A percentile compares a stretch with the other conserved stretches of the same genome.
phyloP scores from a whole-genome alignment of 2,888 invertebrate species.

The Zeuzera pyrina region DNA sequence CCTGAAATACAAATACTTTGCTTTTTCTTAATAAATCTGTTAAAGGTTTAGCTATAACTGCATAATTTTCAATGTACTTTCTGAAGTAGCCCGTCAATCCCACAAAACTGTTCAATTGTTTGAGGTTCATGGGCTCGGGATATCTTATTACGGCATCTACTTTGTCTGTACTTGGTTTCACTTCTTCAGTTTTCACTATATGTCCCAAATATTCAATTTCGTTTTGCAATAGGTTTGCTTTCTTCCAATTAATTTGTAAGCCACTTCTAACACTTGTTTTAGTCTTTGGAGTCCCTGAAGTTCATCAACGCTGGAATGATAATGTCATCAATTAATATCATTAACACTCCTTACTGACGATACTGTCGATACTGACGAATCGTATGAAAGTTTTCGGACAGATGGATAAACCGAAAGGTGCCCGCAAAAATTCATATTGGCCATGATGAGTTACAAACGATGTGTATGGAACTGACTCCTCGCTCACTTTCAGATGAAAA shows the following conservation, averaged over 20 bases:
- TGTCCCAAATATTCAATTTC: not conserved
- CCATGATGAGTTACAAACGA: not conserved
- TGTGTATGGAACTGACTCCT: not conserved
- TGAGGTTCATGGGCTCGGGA: not conserved
- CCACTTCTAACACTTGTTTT: constrained; percentile 5
- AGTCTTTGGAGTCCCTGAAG: not conserved
- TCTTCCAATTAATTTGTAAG: constrained; percentile 4
- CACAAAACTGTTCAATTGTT: not conserved
- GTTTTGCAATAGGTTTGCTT: not conserved
- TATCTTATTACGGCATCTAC: not conserved
- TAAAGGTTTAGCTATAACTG: not conserved
- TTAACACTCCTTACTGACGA: not conserved
- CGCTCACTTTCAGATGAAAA: not conserved
- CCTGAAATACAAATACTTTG: not conserved
- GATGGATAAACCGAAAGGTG: not conserved
- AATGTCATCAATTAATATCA: constrained; percentile 4
- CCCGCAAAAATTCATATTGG: not conserved
- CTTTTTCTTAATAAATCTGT: not conserved
- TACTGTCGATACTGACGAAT: not conserved
- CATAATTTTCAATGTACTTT: not conserved
- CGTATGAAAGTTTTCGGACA: no score
- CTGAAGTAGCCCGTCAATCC: not conserved
- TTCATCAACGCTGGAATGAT: constrained; percentile 3
- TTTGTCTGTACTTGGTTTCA: not conserved
- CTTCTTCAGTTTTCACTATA: not conserved